Evolutionary conservation across 1,140 invertebrate genomes (phyloP).

Genomic region (Papilio polyxenes): DNA sequence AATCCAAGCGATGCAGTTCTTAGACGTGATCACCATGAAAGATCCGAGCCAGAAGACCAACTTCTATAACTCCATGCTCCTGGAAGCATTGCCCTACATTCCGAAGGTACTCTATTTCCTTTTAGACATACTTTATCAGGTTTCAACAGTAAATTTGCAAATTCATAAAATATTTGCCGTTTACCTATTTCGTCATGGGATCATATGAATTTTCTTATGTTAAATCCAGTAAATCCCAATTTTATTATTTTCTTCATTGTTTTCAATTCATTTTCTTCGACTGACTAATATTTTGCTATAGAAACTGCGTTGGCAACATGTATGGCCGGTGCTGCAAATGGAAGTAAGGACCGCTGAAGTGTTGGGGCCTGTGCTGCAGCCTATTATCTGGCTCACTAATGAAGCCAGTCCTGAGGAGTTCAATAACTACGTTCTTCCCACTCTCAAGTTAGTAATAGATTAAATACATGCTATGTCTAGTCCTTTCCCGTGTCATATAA

Average conservation of each 20-base stretch:
- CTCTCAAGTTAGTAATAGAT: constrained; percentile 57
- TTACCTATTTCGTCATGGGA: too few relatives aligned
- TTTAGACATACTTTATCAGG: background rate
- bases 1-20: constrained; percentile 93
- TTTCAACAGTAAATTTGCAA: background rate
- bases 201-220: too few relatives aligned
- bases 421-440: constrained; percentile 84
- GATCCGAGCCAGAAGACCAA: constrained; percentile 92
- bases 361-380: constrained; percentile 92
- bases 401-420: constrained; percentile 92
- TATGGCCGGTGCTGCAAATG: constrained; percentile 93
- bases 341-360: constrained; percentile 94
- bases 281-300: constrained; percentile 77
- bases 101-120: constrained; percentile 87
- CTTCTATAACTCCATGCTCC: constrained; percentile 93
- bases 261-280: constrained; percentile 16
- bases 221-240: too few relatives aligned
- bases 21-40: constrained; percentile 96
- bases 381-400: constrained; percentile 93
- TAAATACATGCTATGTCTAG: background rate
- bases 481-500: too few relatives aligned
- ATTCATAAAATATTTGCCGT: background rate
- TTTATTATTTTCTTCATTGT: background rate
- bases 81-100: constrained; percentile 92
- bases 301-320: constrained; percentile 97